These are phyloP conservation scores for Aythya baeri DNA, from an alignment of 2,113 vertebrate genomes.

Conservation along the genomic window DNA sequence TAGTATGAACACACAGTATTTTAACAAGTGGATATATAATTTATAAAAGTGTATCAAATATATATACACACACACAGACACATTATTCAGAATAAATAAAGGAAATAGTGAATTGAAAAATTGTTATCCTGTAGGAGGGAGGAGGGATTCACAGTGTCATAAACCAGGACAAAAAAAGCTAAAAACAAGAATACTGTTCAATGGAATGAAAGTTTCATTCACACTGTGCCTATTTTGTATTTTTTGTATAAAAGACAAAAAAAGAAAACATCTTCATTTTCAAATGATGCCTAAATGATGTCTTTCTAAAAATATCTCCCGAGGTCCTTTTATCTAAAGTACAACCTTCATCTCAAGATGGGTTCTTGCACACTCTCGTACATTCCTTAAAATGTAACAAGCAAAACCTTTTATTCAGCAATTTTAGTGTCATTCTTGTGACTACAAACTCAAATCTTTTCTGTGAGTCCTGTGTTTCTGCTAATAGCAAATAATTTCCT, in stretches of 20 bases:
- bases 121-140: background rate
- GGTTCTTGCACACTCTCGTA: background rate
- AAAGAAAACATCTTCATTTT: background rate
- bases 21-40: background rate
- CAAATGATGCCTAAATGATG: background rate
- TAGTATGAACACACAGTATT: background rate
- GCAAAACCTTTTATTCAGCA: background rate
- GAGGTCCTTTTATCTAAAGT: background rate
- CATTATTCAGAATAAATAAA: background rate
- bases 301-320: background rate
- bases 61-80: fast-evolving
- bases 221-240: background rate
- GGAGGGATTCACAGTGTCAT: background rate
- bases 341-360: background rate
- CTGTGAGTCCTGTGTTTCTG: background rate
- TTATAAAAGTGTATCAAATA: background rate
- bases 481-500: background rate
- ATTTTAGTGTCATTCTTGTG: background rate
- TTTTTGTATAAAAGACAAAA: background rate
- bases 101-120: background rate
- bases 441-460: background rate
- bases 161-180: background rate
- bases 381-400: background rate
- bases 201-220: background rate
- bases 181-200: background rate